Percentiles rank a stretch among this genome's conserved stretches.
These are phyloP conservation scores for human DNA, from an alignment of 2,113 vertebrate species.

Conservation along the genomic window GRCh38 chrY:9301501-9302000, in stretches of 20 bases:
- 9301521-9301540: not conserved
- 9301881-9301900: not conserved
- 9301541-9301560: not conserved
- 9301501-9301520: not conserved
- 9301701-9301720: not conserved
- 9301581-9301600: not conserved
- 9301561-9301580: not conserved
- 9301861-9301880: not conserved
- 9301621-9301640: not conserved
- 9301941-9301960: too few relatives aligned
- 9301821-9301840: conserved; percentile 9
- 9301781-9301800: not conserved
- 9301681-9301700: not conserved
- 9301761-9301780: not conserved
- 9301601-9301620: not conserved
- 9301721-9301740: not conserved
- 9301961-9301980: too few relatives aligned
- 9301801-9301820: not conserved
- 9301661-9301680: not conserved
- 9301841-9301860: conserved; percentile 15
- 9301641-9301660: not conserved
- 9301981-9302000: too few relatives aligned
- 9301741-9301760: not conserved
- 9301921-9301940: too few relatives aligned
- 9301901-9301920: not conserved